Base-by-base conservation (phyloP, 2,113 vertebrate species). In the Glaucomys volans region DNA sequence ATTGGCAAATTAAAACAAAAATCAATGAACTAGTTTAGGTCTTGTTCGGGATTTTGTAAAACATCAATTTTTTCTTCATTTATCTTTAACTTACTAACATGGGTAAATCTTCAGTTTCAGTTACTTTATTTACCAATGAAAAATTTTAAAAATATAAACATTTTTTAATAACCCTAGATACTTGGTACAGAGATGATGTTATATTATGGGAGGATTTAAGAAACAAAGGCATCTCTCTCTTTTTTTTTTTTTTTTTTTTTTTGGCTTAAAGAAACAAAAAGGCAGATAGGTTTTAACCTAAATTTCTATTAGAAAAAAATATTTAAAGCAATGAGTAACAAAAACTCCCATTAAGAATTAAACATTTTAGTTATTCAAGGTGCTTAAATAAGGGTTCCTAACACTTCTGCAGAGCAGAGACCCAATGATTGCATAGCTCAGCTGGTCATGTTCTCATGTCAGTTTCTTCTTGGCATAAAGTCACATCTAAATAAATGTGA, bases 371-470 rank as follows among this genome's bases (percentile, higher is more conserved):
- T 98, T 98, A 98, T 96, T 97, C 98, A 98, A 98, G 95, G 28
- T 95, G 97, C n/a, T 97, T 96, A 95, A 95, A 98, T 96, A 97
- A 86, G 30, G 44, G 76, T 95, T 97, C 96, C 96, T 94, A 96
- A 94, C 76, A 96, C 98, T 98, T 98, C 98, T 99, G 98, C 99
- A 98, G 37, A 98, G 98, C 98, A 99, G 98, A 98, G 98, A 96
- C 97, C 97, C 72, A 97, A 32, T 80, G 28, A 62, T 87, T 97
- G 97, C 96, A 98, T 95, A 98, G 97, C 94, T 97, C 96, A 95
- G 85, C 90, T 42, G 17, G 92, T 94, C 82, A 80, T 35, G 4
- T 54, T 96, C 98, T 98, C 95, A 0, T 17, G 37, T 97, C 97
- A 97, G 90, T 97, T 98, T 93, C 79, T 95, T 98, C 98, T 98